Evolutionary conservation across 2,888 invertebrate species (phyloP).

Genomic region (Acronicta alni): DNA sequence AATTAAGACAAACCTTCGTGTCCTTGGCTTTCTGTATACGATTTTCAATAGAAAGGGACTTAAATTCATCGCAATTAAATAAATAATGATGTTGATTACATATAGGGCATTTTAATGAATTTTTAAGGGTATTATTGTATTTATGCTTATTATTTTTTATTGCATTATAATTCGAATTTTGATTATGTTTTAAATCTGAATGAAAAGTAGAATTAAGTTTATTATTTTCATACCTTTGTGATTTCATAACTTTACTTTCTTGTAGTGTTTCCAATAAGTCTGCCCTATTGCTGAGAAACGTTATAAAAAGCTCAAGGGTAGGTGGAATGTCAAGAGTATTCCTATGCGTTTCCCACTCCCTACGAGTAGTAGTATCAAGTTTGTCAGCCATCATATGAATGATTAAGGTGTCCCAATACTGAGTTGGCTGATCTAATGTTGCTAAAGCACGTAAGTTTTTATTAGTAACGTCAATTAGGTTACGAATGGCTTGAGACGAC

Average conservation of each 20-base stretch:
- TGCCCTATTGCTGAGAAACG: constrained; percentile 1
- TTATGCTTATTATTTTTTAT: not conserved
- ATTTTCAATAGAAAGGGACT: not conserved
- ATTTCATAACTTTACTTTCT: not conserved
- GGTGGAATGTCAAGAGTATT: not conserved
- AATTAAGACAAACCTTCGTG: not conserved
- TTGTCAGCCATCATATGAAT: constrained; percentile 1
- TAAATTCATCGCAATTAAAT: not conserved
- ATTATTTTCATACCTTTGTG: not conserved
- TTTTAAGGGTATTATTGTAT: not conserved
- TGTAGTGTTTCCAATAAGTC: constrained; percentile 1
- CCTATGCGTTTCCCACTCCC: constrained; percentile 1
- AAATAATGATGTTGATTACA: not conserved
- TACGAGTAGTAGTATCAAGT: not conserved
- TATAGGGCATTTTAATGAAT: not conserved
- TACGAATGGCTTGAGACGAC: not conserved
- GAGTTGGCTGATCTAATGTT: not conserved
- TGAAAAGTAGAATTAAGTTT: not conserved
- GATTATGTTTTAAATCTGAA: not conserved
- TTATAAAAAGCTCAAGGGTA: not conserved
- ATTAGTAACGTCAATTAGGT: not conserved
- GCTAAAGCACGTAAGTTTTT: not conserved
- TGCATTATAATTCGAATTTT: not conserved
- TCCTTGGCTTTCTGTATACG: not conserved
- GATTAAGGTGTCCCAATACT: not conserved